Evolutionary conservation across 2,113 vertebrate species (phyloP), one percentile per base, ranked within the genome.

Genomic region (Lepisosteus osseus): DNA sequence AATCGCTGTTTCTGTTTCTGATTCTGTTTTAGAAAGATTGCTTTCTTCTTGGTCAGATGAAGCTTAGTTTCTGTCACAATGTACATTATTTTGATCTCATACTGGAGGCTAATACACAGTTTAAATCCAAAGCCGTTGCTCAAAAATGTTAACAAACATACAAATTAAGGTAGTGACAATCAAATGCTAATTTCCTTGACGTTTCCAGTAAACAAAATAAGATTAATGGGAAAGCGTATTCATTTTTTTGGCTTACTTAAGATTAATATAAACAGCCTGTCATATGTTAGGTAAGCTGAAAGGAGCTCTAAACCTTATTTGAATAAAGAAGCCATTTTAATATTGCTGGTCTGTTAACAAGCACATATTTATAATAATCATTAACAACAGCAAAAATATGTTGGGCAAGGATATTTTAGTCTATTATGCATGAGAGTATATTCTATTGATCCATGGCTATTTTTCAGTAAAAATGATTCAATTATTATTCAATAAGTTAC

Each of bases 221-320:
- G 86, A 88, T 88, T 89, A 88, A 79, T 73, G 80, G 74, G 83
- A 78, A 86, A 80, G 81, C 76, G 83, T 78, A 84, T 82, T 78
- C 79, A 84, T 82, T 78, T 85, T 77, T 86, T 86, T 86, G 83
- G 86, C 88, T 90, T 87, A 83, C 83, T 83, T 81, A 76, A 84
- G 79, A 77, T 89, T 90, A 87, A 85, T 77, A 79, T 89, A 88
- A 90, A 87, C 87, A 88, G 85, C 82, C 84, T 88, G 88, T 90
- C 87, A 89, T 86, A 85, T 76, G 81, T 74, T 69, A 78, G 79
- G 80, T 80, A 74, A 73, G 73, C 72, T 74, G 77, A 79, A 85
- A 78, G 80, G 80, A 84, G 66, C 61, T 71, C 73, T 82, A 43
- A 84, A 85, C 82, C 76, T 82, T 73, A 83, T 84, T 86, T 83